Conservation (phyloP, 1,140 invertebrate genomes). For the Augochlora pura region DNA sequence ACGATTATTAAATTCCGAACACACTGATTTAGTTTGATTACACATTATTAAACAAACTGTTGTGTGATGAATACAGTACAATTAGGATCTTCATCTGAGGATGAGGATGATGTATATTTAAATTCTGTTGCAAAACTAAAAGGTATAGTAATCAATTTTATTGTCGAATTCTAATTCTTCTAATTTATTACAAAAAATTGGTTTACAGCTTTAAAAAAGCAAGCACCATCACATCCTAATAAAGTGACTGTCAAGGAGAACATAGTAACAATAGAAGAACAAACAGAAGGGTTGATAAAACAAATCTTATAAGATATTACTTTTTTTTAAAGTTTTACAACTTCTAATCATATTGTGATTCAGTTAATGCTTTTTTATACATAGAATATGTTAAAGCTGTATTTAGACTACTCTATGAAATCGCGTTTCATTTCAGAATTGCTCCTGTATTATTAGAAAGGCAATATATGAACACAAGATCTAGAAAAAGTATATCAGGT, state of each 20-base stretch:
- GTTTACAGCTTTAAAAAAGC: constrained; percentile 36
- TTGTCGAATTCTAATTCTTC: not conserved
- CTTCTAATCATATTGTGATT: not conserved
- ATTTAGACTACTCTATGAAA: not conserved
- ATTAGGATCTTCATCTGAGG: constrained; percentile 54
- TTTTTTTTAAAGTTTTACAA: not conserved
- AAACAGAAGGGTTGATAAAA: not conserved
- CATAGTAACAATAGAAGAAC: not conserved
- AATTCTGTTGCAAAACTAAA: constrained; percentile 58
- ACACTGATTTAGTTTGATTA: not conserved
- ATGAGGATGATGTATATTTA: constrained; percentile 61
- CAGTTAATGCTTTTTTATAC: not conserved
- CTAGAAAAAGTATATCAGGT: not conserved
- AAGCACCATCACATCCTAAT: not conserved
- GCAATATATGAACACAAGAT: not conserved
- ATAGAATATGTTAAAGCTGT: not conserved
- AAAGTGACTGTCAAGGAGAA: not conserved
- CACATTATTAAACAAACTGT: not conserved
- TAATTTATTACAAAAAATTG: not conserved
- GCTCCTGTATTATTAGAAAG: not conserved
- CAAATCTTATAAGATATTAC: constrained; percentile 33
- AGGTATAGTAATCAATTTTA: constrained; percentile 40
- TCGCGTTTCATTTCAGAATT: not conserved
- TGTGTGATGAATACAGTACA: constrained; percentile 38
- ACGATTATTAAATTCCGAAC: not conserved